phyloP scores from a whole-genome alignment of 1,140 invertebrate genomes.

The Phthorimaea operculella region DNA sequence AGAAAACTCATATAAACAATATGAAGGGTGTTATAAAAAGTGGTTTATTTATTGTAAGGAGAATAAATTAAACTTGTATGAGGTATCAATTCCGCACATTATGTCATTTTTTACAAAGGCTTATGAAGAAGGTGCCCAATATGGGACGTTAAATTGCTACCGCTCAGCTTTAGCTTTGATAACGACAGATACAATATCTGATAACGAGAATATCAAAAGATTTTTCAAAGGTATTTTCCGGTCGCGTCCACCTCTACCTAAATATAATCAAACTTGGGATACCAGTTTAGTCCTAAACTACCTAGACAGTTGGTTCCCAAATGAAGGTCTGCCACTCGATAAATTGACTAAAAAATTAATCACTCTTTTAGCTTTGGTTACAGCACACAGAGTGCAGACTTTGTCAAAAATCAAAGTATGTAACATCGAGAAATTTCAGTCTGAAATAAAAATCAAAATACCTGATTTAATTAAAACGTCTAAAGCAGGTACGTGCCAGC shows the following conservation, averaged over 20 bases:
- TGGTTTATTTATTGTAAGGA: slow-evolving; percentile 6
- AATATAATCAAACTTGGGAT: slow-evolving; percentile 24
- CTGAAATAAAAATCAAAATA: slow-evolving; percentile 11
- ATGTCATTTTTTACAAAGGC: neutral
- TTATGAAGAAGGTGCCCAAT: slow-evolving; percentile 10
- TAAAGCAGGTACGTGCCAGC: slow-evolving; percentile 7
- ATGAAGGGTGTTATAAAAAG: slow-evolving; percentile 5
- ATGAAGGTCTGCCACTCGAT: slow-evolving; percentile 2
- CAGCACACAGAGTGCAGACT: too few species aligned
- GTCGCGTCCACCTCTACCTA: slow-evolving; percentile 10
- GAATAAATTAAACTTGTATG: slow-evolving; percentile 3
- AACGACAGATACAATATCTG: slow-evolving; percentile 4
- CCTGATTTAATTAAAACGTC: slow-evolving; percentile 14
- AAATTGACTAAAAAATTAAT: slow-evolving; percentile 3
- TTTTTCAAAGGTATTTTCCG: slow-evolving; percentile 22
- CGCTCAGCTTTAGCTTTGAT: slow-evolving; percentile 22
- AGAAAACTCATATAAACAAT: slow-evolving; percentile 3
- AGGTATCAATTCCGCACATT: neutral
- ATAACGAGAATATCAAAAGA: slow-evolving; percentile 15
- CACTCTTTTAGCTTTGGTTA: slow-evolving; percentile 5
- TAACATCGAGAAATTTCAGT: neutral
- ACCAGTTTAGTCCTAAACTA: slow-evolving; percentile 15
- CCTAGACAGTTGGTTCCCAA: slow-evolving; percentile 4
- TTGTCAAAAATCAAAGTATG: too few species aligned
- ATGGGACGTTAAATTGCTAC: slow-evolving; percentile 19